These are phyloP conservation scores for Chionoecetes opilio DNA, from an alignment of 1,140 invertebrate genomes.

Conservation along the genomic window DNA sequence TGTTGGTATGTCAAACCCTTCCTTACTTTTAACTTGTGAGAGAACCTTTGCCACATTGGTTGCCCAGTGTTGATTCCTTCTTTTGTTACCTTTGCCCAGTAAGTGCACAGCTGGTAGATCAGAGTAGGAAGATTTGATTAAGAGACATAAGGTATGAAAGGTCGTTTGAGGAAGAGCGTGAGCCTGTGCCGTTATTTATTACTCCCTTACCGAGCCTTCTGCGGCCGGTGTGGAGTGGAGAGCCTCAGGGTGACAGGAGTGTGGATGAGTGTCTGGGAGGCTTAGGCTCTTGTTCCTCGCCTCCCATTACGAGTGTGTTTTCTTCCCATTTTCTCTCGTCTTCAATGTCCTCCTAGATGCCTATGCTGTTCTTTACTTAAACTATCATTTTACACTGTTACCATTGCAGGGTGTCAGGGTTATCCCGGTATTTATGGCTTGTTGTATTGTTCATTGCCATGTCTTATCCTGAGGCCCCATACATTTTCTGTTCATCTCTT, in stretches of 20 bases:
- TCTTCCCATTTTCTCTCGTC: no score
- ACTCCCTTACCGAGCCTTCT: not conserved
- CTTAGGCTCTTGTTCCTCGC: not conserved
- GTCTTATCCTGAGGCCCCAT: not conserved
- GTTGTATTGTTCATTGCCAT: not conserved
- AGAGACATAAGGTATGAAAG: not conserved
- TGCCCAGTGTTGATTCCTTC: not conserved
- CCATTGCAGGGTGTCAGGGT: not conserved
- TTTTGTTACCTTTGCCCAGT: constrained; percentile 29
- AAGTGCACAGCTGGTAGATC: constrained; percentile 17
- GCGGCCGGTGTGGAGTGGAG: not conserved
- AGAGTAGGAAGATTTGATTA: not conserved
- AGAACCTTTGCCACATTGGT: constrained; percentile 28
- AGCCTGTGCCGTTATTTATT: constrained; percentile 19
- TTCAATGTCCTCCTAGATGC: no score
- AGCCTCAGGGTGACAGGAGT: constrained; percentile 9
- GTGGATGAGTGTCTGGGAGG: not conserved
- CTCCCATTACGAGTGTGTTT: not conserved
- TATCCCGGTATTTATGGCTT: not conserved
- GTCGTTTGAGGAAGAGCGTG: constrained; percentile 1
- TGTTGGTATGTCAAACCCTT: constrained; percentile 28
- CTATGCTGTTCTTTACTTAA: no score
- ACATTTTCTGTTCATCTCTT: not conserved
- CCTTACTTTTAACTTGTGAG: constrained; percentile 22
- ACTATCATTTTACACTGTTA: not conserved